These are phyloP conservation scores for Dicyrtoma fusca DNA, from an alignment of 2,888 invertebrate species.

Conservation along the genomic window DNA sequence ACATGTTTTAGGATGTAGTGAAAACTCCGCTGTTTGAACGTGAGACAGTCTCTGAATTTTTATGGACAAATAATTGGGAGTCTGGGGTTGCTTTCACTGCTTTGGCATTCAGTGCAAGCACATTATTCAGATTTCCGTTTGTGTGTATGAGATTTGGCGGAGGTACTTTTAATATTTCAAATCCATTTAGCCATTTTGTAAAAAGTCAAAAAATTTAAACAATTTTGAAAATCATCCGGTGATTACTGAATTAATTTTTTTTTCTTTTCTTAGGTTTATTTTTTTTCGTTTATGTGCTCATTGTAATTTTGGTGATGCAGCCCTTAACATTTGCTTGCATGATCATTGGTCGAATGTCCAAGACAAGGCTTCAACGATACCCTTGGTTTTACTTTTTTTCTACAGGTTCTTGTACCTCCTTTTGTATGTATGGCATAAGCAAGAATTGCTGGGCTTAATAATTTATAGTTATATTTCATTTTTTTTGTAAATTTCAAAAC, in stretches of 20 bases:
- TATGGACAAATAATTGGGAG: conserved; percentile 14
- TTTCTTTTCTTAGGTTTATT: conserved; percentile 42
- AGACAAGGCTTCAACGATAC: conserved; percentile 36
- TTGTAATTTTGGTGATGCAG: conserved; percentile 39
- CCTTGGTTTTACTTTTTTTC: conserved; percentile 39
- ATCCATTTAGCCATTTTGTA: no score
- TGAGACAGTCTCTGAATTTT: not conserved
- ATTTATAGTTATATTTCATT: not conserved
- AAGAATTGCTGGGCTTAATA: not conserved
- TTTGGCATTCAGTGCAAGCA: conserved; percentile 38
- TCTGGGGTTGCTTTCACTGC: conserved; percentile 38
- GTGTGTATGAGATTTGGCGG: conserved; percentile 42
- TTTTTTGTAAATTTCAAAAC: not conserved
- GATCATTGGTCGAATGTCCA: conserved; percentile 40
- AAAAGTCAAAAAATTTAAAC: no score
- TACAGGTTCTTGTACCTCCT: conserved; percentile 21
- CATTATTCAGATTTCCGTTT: conserved; percentile 43
- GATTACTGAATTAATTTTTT: not conserved
- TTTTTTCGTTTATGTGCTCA: conserved; percentile 40
- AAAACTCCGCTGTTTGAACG: not conserved
- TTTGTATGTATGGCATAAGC: no score
- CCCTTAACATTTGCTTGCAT: conserved; percentile 44
- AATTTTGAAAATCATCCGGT: not conserved
- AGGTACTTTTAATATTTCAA: no score
- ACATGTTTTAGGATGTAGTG: not conserved